Evolutionary conservation across 2,888 invertebrate species (phyloP).

Genomic region (Amphipyra berbera): DNA sequence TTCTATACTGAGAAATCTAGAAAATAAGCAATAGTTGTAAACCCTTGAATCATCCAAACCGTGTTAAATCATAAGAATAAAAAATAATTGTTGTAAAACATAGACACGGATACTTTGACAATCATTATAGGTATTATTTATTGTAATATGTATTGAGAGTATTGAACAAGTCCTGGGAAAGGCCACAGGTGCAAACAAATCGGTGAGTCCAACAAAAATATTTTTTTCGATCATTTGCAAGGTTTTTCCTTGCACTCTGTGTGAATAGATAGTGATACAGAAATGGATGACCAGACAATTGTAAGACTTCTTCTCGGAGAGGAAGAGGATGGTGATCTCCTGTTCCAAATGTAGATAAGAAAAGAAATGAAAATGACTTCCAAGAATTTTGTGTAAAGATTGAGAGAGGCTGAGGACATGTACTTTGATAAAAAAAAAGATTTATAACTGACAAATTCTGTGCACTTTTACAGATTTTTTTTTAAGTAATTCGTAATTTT

Average conservation of each 20-base stretch:
- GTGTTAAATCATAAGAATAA: slow-evolving; percentile 80
- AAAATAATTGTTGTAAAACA: slow-evolving; percentile 64
- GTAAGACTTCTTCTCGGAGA: too few relatives aligned
- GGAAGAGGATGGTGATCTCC: too few relatives aligned
- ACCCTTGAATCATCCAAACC: slow-evolving; percentile 72
- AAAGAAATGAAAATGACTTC: too few relatives aligned
- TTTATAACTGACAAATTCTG: too few relatives aligned
- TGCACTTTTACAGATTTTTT: too few relatives aligned
- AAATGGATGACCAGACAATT: too few relatives aligned
- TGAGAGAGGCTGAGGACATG: too few relatives aligned
- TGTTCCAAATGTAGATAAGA: too few relatives aligned
- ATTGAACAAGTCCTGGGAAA: slow-evolving; percentile 53
- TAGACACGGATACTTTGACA: slow-evolving; percentile 69
- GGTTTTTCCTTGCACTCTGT: slow-evolving; percentile 1
- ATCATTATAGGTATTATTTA: slow-evolving; percentile 67
- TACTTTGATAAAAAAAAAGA: too few relatives aligned
- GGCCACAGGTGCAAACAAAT: slow-evolving; percentile 50
- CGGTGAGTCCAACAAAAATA: slow-evolving; percentile 58
- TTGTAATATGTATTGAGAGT: slow-evolving; percentile 77
- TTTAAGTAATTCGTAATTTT: too few relatives aligned
- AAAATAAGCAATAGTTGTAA: slow-evolving; percentile 77
- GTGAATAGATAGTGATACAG: too few relatives aligned
- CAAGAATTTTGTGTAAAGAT: too few relatives aligned
- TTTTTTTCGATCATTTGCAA: slow-evolving; percentile 28
- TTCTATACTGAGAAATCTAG: slow-evolving; percentile 70